Base-by-base conservation (phyloP, 2,113 vertebrate genomes). In the Gavialis gangeticus region DNA sequence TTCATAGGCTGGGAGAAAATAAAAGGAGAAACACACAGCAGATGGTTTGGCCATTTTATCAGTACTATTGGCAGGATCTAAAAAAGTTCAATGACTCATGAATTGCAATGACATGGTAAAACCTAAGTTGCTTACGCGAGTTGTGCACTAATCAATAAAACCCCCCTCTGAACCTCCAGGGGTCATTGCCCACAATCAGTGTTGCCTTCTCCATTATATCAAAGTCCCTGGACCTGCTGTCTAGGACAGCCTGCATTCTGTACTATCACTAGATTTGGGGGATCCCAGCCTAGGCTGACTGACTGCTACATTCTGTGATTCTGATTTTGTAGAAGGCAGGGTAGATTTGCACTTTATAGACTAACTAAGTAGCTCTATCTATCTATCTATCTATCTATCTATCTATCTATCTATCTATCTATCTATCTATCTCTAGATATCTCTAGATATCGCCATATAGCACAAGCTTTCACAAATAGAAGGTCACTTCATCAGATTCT, bases 121-220 rank as follows among this genome's bases (percentile, higher is more conserved):
- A 67, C 5, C 54, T 60, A 5, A 9, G 22, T 7, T 64, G 62
- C 27, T 2, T 0, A 0, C 11, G 27, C 75, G 54, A 37, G 30
- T 30, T 37, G 77, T 15, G 14, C 58, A 27, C 30, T 46, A 57
- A 37, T 24, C 13, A 24, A 37, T 62, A 79, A 60, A 46, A 14
- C 60, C 60, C 24, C 10, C 30, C 10, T 21, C 37, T 57, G 60
- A 79, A 62, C 25, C 30, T 60, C 14, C 58, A 79, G 13, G 30
- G 30, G 19, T 3, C 16, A 79, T 37, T 79, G 58, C 34, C 58
- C 58, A 79, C 19, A 60, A 46, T 34, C 14, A 62, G 58, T 34
- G 59, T 22, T 73, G 19, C 21, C 13, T 46, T 46, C 57, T 59
- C 11, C 73, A n/a, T 54, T 28, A 56, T 9, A 28, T 30, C 34